phyloP scores from a whole-genome alignment of 1,140 invertebrate species.

The Drosophila bipectinata region DNA sequence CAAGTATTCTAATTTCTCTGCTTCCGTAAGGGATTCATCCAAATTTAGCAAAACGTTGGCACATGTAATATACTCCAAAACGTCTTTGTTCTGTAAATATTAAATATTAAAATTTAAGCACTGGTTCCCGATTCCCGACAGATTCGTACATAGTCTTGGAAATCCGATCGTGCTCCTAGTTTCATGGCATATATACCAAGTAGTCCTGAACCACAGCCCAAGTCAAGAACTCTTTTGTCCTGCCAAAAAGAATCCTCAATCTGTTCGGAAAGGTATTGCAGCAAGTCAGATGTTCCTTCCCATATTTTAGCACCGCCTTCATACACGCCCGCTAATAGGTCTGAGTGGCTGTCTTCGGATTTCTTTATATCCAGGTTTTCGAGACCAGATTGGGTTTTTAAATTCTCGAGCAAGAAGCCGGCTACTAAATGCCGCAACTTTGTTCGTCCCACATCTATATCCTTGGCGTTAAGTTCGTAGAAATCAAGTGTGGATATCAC shows the following conservation, averaged over 20 bases:
- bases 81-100: conserved; percentile 67
- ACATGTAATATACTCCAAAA: conserved; percentile 86
- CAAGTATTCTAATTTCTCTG: conserved; percentile 80
- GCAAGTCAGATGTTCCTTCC: conserved; percentile 93
- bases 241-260: conserved; percentile 38
- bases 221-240: conserved; percentile 88
- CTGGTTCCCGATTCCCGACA: too few relatives aligned
- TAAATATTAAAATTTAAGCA: conserved; percentile 21
- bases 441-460: conserved; percentile 31
- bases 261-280: conserved; percentile 86
- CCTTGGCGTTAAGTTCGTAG: conserved; percentile 74
- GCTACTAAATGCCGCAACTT: conserved; percentile 61
- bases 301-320: conserved; percentile 95
- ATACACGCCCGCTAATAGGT: conserved; percentile 89
- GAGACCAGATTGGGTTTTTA: conserved; percentile 70
- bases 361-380: conserved; percentile 84
- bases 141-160: conserved; percentile 98
- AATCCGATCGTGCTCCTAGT: conserved; percentile 89
- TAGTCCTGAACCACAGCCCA: conserved; percentile 94
- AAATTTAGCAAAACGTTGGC: conserved; percentile 91
- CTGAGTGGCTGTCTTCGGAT: conserved; percentile 89
- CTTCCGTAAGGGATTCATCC: conserved; percentile 83
- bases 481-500: conserved; percentile 74
- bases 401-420: conserved; percentile 70
- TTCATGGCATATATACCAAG: conserved; percentile 90